Evolutionary conservation across 2,888 invertebrate species (phyloP), one percentile per base, ranked within the genome.

Genomic region (Amblyjoppa proteus): DNA sequence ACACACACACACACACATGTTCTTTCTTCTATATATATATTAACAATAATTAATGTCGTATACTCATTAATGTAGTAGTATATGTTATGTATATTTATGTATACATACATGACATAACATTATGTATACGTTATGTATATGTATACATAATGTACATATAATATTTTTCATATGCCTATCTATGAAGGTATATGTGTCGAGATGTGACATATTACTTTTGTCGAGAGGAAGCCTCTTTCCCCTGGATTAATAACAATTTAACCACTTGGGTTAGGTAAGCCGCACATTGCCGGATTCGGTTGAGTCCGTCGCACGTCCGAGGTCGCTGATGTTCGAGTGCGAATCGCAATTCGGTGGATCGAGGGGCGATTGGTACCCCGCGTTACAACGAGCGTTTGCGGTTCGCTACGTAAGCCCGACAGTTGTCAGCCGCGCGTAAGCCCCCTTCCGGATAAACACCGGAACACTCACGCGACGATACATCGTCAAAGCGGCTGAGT

Each of bases 351-450:
- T 49, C 41, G 56, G 34, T 5, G 41, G 28, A 20, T 70, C 56
- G 56, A 56, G 56, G 25, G 25, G 56, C 56, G 25, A 56, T 78
- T 78, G 13, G 41, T 20, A 77, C 41, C 41, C 41, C 41, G 41
- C 25, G 41, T 25, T 38, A 69, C 41, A 45, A 70, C 69, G 66
- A 6, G 13, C 25, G 20, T 56, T 69, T 56, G 69, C 13, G 77
- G 53, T 77, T 68, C 9, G 16, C 78, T 56, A 45, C 78, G 56
- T 45, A 70, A 78, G 58, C 58, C 20, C 41, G 64, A 31, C 61
- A 61, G 38, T 20, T 68, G 76, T 58, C 13, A 56, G 69, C 58
- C 45, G n/a, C 13, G 7, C 45, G 20, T 77, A 41, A 56, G 3
- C 41, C 28, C 56, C 41, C 25, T 76, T 13, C 56, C 38, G 61